These are phyloP conservation scores for Furnarius figulus DNA, from an alignment of 2,113 vertebrate genomes.

Conservation along the genomic window DNA sequence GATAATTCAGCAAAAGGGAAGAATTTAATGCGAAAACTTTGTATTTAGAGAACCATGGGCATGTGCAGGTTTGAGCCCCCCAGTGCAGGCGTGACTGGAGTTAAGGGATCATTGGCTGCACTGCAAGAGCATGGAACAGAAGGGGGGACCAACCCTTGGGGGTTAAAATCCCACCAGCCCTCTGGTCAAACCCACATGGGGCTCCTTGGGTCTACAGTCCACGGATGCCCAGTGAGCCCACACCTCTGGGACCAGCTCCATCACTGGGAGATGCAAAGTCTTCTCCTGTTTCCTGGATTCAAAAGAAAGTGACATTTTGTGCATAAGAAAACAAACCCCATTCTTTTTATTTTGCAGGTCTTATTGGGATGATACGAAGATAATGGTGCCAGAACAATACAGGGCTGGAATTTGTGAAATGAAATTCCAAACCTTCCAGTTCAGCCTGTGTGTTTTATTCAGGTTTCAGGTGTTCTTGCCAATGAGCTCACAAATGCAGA, in stretches of 20 bases:
- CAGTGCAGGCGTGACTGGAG: not conserved
- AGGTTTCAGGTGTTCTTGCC: not conserved
- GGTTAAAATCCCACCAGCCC: not conserved
- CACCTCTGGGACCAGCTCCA: not conserved
- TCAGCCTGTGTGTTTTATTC: not conserved
- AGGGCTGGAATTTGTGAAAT: not conserved
- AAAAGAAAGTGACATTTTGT: not conserved
- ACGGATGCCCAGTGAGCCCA: not conserved
- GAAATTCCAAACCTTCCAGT: not conserved
- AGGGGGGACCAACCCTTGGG: not conserved
- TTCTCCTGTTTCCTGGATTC: accelerated
- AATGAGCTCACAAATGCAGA: not conserved
- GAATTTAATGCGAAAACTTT: not conserved
- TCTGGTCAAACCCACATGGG: not conserved
- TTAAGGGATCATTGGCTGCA: not conserved
- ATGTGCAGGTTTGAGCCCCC: not conserved
- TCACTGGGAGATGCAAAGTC: not conserved
- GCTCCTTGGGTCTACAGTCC: not conserved
- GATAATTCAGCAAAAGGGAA: not conserved
- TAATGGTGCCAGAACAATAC: not conserved
- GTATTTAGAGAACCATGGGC: accelerated
- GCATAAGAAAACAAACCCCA: not conserved
- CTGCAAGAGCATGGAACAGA: not conserved
- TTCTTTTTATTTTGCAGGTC: not conserved
- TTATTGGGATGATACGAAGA: not conserved